These are phyloP conservation scores for Pituophis catenifer DNA, from an alignment of 2,113 vertebrate species.

Conservation along the genomic window DNA sequence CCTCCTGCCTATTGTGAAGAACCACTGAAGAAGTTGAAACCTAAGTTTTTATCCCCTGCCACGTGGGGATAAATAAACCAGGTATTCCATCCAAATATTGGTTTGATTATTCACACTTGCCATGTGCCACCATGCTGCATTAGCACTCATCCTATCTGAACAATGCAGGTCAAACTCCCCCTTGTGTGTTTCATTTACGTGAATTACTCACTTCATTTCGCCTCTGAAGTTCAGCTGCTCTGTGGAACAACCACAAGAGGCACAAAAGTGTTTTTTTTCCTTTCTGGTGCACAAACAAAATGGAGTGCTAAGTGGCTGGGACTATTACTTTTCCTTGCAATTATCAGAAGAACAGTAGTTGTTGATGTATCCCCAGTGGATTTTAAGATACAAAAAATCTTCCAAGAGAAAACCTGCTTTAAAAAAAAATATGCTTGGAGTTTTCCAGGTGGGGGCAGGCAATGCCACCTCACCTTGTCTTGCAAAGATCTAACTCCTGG, in stretches of 20 bases:
- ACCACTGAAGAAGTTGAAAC: too few species aligned
- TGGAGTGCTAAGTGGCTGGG: neutral
- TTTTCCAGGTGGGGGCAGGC: neutral
- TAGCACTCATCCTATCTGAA: too few species aligned
- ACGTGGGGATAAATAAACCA: too few species aligned
- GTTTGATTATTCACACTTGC: too few species aligned
- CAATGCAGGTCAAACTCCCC: too few species aligned
- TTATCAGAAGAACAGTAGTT: neutral
- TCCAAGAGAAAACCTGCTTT: neutral
- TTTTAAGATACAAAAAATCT: neutral
- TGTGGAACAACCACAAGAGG: neutral
- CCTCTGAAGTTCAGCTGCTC: neutral
- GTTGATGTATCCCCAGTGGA: neutral
- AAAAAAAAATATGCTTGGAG: neutral
- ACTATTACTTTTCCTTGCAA: neutral
- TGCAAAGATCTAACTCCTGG: neutral
- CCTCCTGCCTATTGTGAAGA: too few species aligned
- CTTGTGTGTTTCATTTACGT: neutral
- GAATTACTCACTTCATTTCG: too few species aligned
- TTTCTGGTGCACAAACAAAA: neutral
- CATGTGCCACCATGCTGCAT: too few species aligned
- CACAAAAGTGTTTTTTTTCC: neutral
- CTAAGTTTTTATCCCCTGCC: too few species aligned
- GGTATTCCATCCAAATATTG: too few species aligned
- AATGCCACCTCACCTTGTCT: rapidly evolving